phyloP scores from a whole-genome alignment of 2,888 invertebrate species.

The Nycteola revayana region DNA sequence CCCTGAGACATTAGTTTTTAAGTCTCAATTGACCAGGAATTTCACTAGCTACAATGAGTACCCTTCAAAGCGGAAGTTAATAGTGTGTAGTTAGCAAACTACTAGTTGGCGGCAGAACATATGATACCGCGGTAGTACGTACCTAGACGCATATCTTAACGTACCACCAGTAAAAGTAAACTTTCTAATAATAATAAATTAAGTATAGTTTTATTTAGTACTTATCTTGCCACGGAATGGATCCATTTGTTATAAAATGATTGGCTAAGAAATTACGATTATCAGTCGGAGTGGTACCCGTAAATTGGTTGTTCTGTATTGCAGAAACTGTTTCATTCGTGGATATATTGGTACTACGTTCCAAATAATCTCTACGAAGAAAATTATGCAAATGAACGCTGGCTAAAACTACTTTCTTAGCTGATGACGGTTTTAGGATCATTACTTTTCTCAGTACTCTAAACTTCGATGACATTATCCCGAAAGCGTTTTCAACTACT shows the following conservation, averaged over 20 bases:
- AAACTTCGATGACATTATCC: slow-evolving; percentile 4
- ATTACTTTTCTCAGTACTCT: slow-evolving; percentile 4
- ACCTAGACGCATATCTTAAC: slow-evolving; percentile 3
- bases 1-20: slow-evolving; percentile 4
- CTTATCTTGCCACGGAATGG: slow-evolving; percentile 4
- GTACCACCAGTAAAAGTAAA: slow-evolving; percentile 1
- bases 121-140: slow-evolving; percentile 3
- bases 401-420: slow-evolving; percentile 3
- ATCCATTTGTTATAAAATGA: slow-evolving; percentile 6
- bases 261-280: slow-evolving; percentile 2
- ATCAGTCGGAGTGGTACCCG: slow-evolving; percentile 3
- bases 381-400: slow-evolving; percentile 2
- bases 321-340: too few species aligned
- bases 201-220: slow-evolving; percentile 3
- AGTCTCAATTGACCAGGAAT: slow-evolving; percentile 5
- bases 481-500: slow-evolving; percentile 6
- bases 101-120: slow-evolving; percentile 3
- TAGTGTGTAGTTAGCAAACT: slow-evolving; percentile 3
- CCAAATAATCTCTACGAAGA: slow-evolving; percentile 2
- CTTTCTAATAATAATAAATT: slow-evolving; percentile 3
- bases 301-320: too few species aligned
- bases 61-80: slow-evolving; percentile 3
- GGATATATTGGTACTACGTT: slow-evolving; percentile 2
- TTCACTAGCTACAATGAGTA: slow-evolving; percentile 1
- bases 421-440: slow-evolving; percentile 1